Percentiles rank a stretch among this genome's conserved stretches.
Evolutionary conservation across 2,113 vertebrate genomes (phyloP).

Genomic region (Elachura formosa): DNA sequence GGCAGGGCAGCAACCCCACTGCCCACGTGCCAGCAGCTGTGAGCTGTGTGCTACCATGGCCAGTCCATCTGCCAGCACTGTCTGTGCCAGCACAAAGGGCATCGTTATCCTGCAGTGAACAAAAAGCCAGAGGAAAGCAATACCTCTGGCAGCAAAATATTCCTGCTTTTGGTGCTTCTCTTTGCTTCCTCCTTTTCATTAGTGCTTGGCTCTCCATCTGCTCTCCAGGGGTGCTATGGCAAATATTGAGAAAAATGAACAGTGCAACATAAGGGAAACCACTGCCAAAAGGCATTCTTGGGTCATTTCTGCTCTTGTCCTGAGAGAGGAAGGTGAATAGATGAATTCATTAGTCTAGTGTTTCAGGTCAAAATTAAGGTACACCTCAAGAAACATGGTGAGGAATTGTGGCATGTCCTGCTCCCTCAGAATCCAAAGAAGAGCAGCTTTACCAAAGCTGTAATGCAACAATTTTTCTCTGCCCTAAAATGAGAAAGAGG

Average conservation of each 20-base stretch:
- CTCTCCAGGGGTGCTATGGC: background rate
- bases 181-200: background rate
- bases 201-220: background rate
- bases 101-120: background rate
- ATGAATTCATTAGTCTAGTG: background rate
- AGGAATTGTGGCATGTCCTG: background rate
- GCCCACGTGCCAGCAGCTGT: background rate
- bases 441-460: background rate
- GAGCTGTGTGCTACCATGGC: background rate
- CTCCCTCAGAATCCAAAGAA: background rate
- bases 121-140: slow-evolving; percentile 9
- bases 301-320: background rate
- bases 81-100: background rate
- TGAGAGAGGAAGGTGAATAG: background rate
- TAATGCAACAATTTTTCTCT: background rate
- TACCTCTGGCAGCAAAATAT: background rate
- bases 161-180: background rate
- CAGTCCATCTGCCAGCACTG: background rate
- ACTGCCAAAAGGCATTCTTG: background rate
- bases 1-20: background rate
- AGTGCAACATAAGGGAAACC: background rate
- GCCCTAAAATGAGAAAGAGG: background rate
- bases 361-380: background rate
- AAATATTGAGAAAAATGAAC: background rate
- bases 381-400: fast-evolving